These are phyloP conservation scores for Acanthosepion lycidas DNA, from an alignment of 2,888 invertebrate genomes.

Conservation along the genomic window DNA sequence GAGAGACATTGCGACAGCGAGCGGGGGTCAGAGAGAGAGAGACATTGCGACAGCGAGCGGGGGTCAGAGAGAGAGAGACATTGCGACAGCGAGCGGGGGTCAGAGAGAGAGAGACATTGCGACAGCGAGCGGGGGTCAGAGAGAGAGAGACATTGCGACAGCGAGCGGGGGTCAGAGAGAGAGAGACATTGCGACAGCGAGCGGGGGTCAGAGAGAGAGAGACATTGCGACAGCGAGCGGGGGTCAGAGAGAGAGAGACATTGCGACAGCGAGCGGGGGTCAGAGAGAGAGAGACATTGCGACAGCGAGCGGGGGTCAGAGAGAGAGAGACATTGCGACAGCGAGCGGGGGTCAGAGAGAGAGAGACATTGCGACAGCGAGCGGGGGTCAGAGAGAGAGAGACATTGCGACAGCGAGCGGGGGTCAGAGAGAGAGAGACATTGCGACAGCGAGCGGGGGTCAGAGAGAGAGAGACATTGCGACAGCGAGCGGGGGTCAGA, in stretches of 20 bases:
- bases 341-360: no score
- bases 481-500: background rate
- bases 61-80: background rate
- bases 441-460: no score
- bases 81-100: no score
- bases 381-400: no score
- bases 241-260: background rate
- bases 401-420: background rate
- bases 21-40: background rate
- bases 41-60: background rate
- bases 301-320: background rate
- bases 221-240: rapidly evolving
- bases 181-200: no score
- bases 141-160: background rate
- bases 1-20: background rate
- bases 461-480: background rate
- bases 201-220: no score
- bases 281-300: no score
- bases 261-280: background rate
- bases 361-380: background rate
- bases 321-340: no score
- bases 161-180: no score
- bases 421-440: background rate
- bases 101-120: background rate
- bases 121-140: background rate